These are phyloP conservation scores for Orius insidiosus DNA, from an alignment of 1,140 invertebrate genomes.

Conservation along the genomic window DNA sequence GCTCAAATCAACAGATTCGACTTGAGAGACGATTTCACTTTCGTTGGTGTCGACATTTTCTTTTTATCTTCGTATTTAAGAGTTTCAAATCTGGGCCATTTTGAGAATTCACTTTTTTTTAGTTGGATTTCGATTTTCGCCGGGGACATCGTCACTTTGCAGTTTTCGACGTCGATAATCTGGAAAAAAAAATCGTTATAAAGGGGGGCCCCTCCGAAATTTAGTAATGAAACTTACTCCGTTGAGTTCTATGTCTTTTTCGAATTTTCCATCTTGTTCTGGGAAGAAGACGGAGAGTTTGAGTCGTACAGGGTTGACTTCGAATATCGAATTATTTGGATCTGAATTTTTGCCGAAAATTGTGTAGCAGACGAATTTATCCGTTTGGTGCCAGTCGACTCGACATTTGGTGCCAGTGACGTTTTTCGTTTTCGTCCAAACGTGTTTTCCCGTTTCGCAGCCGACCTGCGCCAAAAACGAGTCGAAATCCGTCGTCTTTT, in stretches of 20 bases:
- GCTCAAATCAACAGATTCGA: conserved; percentile 32
- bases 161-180: conserved; percentile 50
- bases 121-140: conserved; percentile 94
- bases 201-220: too few species aligned
- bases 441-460: conserved; percentile 66
- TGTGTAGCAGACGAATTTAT: conserved; percentile 59
- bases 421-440: conserved; percentile 66
- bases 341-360: conserved; percentile 84
- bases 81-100: conserved; percentile 63
- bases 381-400: conserved; percentile 88
- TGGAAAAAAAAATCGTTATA: too few species aligned
- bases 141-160: conserved; percentile 59
- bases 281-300: conserved; percentile 62
- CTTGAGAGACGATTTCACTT: conserved; percentile 22
- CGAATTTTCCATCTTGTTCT: conserved; percentile 56
- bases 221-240: conserved; percentile 60
- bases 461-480: conserved; percentile 76
- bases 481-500: conserved; percentile 85
- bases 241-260: conserved; percentile 62
- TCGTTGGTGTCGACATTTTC: too few species aligned
- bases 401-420: conserved; percentile 42
- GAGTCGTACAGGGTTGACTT: conserved; percentile 71
- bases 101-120: conserved; percentile 68
- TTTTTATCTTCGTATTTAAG: conserved; percentile 30
- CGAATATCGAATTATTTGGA: conserved; percentile 51